Evolutionary conservation across 2,888 invertebrate species (phyloP), one percentile per base, ranked within the genome.

Genomic region (Papilio gigon): DNA sequence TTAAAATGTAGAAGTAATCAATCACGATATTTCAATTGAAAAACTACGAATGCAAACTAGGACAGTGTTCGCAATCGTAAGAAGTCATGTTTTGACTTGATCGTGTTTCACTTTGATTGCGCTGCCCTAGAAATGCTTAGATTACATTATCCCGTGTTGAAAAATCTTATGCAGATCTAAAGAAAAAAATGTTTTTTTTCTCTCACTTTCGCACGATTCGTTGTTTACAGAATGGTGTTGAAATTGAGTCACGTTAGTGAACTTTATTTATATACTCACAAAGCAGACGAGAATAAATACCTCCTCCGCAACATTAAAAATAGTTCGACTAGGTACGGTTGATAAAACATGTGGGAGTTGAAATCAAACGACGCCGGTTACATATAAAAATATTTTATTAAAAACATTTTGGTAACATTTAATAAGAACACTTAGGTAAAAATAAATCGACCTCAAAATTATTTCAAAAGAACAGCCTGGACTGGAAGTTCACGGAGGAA

Each of bases 361-460:
- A 56, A 56, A 56, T 56, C 9, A 87, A 88, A 88, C 83, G 80
- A 73, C 76, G 73, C 68, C 8, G 44, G 70, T 12, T 92, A 92
- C 92, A 91, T 93, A 93, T 92, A 93, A 93, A 93, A 92, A 93
- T 93, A 92, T 92, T 92, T 92, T 93, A 92, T 93, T 93, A 92
- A 93, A 92, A 93, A 93, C 92, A 92, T 92, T 92, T 93, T 92
- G 92, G 92, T 93, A 93, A 93, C 92, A 93, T 93, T 93, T 93
- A 93, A 92, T 93, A 93, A 92, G 92, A 92, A 93, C 92, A 93
- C 92, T 93, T 93, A 93, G 92, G 92, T 93, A 92, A 92, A 92
- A 93, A 92, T 92, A 92, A 93, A 92, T 90, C 90, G 90, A 92
- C 92, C 83, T 89, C 89, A 92, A 92, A 93, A 93, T 92, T 81